Evolutionary conservation across 2,797 vertebrate genomes (phyloP).

Genomic region (Alauda arvensis): DNA sequence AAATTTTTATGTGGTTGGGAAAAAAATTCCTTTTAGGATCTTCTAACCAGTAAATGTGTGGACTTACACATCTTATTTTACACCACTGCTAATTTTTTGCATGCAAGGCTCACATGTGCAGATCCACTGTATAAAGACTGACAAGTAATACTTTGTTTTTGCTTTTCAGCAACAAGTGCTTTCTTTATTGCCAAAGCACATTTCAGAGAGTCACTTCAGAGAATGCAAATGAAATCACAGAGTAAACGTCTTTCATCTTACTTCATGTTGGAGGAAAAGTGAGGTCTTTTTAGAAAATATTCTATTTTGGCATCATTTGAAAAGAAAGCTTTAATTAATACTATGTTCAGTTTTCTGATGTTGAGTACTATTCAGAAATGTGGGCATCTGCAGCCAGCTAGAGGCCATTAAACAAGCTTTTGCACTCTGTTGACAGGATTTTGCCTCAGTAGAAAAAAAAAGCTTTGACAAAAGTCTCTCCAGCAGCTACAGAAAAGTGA

Average conservation of each 20-base stretch:
- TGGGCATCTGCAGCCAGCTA: slow-evolving; percentile 55
- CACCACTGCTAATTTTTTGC: not conserved
- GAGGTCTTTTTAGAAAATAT: slow-evolving; percentile 37
- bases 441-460: slow-evolving; percentile 39
- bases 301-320: slow-evolving; percentile 47
- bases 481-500: slow-evolving; percentile 38
- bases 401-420: slow-evolving; percentile 59
- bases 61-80: not conserved
- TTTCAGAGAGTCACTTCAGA: slow-evolving; percentile 44
- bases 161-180: slow-evolving; percentile 28
- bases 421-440: slow-evolving; percentile 47
- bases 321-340: slow-evolving; percentile 59
- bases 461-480: slow-evolving; percentile 47
- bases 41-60: not conserved
- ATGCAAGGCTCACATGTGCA: slow-evolving; percentile 3
- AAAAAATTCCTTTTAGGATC: not conserved
- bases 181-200: slow-evolving; percentile 35
- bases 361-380: slow-evolving; percentile 59
- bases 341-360: slow-evolving; percentile 55
- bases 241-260: slow-evolving; percentile 51
- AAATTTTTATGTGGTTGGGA: not conserved
- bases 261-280: slow-evolving; percentile 24
- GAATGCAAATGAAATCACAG: slow-evolving; percentile 49
- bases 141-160: slow-evolving; percentile 34
- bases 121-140: not conserved